Percentiles rank a stretch among this genome's conserved stretches.
Evolutionary conservation across 2,888 invertebrate species (phyloP).

Genomic region (Taphrorychus bicolor): DNA sequence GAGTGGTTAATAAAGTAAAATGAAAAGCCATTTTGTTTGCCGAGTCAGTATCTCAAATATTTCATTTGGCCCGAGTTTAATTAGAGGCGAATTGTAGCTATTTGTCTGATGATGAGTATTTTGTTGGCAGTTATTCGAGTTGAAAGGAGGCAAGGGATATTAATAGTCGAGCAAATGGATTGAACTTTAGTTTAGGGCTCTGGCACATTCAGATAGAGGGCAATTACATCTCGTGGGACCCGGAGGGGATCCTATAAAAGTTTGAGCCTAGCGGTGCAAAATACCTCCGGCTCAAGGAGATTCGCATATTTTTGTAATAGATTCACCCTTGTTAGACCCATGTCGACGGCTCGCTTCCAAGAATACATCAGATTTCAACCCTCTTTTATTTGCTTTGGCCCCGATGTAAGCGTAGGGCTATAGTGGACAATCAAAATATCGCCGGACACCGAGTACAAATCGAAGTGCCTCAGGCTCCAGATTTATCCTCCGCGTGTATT

Average conservation of each 20-base stretch:
- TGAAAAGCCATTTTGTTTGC: slow-evolving; percentile 36
- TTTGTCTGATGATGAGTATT: slow-evolving; percentile 22
- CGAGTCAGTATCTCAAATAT: slow-evolving; percentile 23
- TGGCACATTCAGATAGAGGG: neutral
- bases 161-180: neutral
- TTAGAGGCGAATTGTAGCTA: slow-evolving; percentile 17
- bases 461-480: slow-evolving; percentile 24
- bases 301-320: slow-evolving; percentile 29
- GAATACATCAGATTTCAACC: slow-evolving; percentile 56
- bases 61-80: slow-evolving; percentile 28
- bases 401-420: slow-evolving; percentile 17
- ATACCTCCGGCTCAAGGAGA: neutral
- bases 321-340: slow-evolving; percentile 34
- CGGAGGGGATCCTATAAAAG: neutral
- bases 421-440: slow-evolving; percentile 34
- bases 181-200: neutral
- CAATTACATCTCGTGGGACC: neutral
- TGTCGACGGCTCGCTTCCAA: slow-evolving; percentile 44
- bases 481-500: slow-evolving; percentile 3
- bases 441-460: slow-evolving; percentile 30
- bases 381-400: slow-evolving; percentile 47
- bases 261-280: neutral
- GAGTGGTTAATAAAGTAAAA: slow-evolving; percentile 36
- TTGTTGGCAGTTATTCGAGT: slow-evolving; percentile 10
- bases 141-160: neutral